A percentile compares a stretch with the other conserved stretches of the same genome.
phyloP scores from a whole-genome alignment of 2,888 invertebrate genomes.

The Tachina lurida region DNA sequence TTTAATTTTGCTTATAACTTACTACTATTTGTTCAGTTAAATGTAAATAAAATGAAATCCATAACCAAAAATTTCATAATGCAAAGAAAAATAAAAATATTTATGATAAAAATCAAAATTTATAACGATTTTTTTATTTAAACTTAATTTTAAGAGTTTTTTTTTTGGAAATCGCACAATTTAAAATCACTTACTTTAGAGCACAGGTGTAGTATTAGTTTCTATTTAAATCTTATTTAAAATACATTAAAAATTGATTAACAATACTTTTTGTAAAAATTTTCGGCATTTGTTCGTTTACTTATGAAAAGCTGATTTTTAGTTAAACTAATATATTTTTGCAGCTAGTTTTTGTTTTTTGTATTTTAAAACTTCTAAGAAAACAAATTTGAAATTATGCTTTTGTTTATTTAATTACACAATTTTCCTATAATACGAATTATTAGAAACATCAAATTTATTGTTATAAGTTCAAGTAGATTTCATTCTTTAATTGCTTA shows the following conservation, averaged over 20 bases:
- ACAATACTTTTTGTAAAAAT: conserved; percentile 3
- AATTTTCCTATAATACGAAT: conserved; percentile 32
- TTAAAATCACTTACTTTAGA: too few relatives aligned
- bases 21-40: too few relatives aligned
- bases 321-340: conserved; percentile 41
- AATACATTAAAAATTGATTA: conserved; percentile 53
- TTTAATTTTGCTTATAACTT: too few relatives aligned
- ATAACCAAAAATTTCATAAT: too few relatives aligned
- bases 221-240: conserved; percentile 35
- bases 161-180: too few relatives aligned
- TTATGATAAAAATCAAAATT: too few relatives aligned
- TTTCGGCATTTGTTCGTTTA: conserved; percentile 52
- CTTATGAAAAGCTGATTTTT: conserved; percentile 44
- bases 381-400: conserved; percentile 26
- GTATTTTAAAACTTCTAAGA: conserved; percentile 8
- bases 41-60: too few relatives aligned
- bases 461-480: conserved; percentile 40
- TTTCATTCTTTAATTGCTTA: conserved; percentile 29
- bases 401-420: conserved; percentile 23
- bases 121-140: too few relatives aligned
- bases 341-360: neutral
- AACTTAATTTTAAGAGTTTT: too few relatives aligned
- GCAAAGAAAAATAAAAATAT: too few relatives aligned
- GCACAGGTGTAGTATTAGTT: neutral
- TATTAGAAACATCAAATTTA: conserved; percentile 33